A percentile compares a stretch with the other conserved stretches of the same genome.
Conservation (phyloP, 2,888 invertebrate genomes). For the Sceliomorpha sp. region DNA sequence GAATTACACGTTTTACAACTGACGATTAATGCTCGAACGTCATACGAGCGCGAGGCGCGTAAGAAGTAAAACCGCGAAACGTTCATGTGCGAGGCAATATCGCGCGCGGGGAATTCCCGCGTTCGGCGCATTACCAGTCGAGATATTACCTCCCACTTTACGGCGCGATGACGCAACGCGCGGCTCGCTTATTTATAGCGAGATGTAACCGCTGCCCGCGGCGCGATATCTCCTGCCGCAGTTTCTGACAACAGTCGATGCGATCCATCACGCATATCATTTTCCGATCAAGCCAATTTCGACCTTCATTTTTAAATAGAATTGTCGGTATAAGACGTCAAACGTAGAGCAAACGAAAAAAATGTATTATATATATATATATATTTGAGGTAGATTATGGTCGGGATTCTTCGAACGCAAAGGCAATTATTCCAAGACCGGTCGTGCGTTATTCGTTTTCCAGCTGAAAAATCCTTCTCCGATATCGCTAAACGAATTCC, state of each 20-base stretch:
- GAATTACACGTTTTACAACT: conserved; percentile 34
- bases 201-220: background rate
- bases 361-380: background rate
- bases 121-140: background rate
- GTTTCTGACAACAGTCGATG: conserved; percentile 2
- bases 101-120: conserved; percentile 12
- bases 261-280: background rate
- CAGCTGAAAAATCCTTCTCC: too few species aligned
- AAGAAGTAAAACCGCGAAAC: conserved; percentile 7
- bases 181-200: conserved; percentile 10
- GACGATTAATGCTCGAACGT: conserved; percentile 27
- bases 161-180: conserved; percentile 7
- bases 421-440: conserved; percentile 11
- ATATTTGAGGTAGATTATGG: conserved; percentile 30
- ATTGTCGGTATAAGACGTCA: background rate
- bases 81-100: background rate
- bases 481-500: too few species aligned
- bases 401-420: conserved; percentile 8
- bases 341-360: too few species aligned
- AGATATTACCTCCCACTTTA: conserved; percentile 7
- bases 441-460: too few species aligned
- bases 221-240: conserved; percentile 1
- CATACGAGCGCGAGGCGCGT: conserved; percentile 2
- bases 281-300: background rate
- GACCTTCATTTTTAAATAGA: background rate